Evolutionary conservation across 2,113 vertebrate species (phyloP).

Genomic region (Mus spicilegus): DNA sequence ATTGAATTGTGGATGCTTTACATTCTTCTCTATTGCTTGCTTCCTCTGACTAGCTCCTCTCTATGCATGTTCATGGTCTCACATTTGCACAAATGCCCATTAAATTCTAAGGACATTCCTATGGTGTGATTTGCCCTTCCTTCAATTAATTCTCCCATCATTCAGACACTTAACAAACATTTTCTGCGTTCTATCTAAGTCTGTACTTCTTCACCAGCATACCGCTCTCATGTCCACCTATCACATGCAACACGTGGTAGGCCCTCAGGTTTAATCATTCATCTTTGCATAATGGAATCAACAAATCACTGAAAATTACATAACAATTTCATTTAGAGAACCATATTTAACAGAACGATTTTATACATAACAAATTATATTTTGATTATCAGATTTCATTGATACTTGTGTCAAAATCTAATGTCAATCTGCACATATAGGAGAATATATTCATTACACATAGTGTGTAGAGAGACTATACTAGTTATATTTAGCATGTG

Average conservation of each 20-base stretch:
- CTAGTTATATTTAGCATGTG: not conserved
- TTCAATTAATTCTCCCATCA: not conserved
- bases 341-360: not conserved
- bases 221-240: not conserved
- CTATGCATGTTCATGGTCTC: too few species aligned
- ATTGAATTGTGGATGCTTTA: not conserved
- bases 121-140: not conserved
- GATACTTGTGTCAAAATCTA: not conserved
- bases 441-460: not conserved
- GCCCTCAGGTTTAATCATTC: not conserved
- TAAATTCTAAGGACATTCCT: not conserved
- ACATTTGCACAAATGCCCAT: not conserved
- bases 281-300: not conserved
- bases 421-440: not conserved
- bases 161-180: not conserved
- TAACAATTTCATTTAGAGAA: not conserved
- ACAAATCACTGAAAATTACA: not conserved
- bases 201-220: not conserved
- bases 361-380: not conserved
- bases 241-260: not conserved
- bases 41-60: rapidly evolving
- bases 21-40: not conserved
- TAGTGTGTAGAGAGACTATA: not conserved
- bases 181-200: not conserved
- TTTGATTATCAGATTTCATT: not conserved